phyloP scores from a whole-genome alignment of 2,797 vertebrate genomes.

The Pteronotus mesoamericanus region DNA sequence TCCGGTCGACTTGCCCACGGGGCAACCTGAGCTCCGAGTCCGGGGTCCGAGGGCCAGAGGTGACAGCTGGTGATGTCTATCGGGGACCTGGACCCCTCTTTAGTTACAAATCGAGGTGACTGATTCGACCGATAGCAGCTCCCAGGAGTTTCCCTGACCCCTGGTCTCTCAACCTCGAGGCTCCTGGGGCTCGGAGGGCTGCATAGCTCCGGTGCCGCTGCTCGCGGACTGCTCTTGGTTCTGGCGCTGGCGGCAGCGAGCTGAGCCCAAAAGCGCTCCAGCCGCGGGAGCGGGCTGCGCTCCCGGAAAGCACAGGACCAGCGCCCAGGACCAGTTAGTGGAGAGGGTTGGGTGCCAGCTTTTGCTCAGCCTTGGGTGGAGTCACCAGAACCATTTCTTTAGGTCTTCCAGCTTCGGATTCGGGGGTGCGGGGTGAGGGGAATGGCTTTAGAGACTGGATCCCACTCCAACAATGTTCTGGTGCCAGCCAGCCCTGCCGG shows the following conservation, averaged over 20 bases:
- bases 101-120: not conserved
- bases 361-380: not conserved
- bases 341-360: not conserved
- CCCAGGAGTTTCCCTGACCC: not conserved
- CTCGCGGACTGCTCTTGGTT: accelerated
- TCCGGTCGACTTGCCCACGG: not conserved
- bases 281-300: not conserved
- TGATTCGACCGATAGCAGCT: not conserved
- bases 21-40: not conserved
- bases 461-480: not conserved
- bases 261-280: not conserved
- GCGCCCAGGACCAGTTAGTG: not conserved
- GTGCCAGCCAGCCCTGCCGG: not conserved
- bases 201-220: not conserved
- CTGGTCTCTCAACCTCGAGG: not conserved
- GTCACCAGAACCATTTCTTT: not conserved
- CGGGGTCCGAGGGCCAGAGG: not conserved
- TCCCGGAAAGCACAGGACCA: not conserved
- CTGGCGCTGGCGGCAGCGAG: accelerated
- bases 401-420: not conserved
- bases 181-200: not conserved
- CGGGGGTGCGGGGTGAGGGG: not conserved
- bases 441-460: not conserved
- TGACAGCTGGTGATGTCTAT: not conserved
- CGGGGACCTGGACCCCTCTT: not conserved